Evolutionary conservation across 2,113 vertebrate species (phyloP), one percentile per base, ranked within the genome.

Genomic region (Paralichthys olivaceus): DNA sequence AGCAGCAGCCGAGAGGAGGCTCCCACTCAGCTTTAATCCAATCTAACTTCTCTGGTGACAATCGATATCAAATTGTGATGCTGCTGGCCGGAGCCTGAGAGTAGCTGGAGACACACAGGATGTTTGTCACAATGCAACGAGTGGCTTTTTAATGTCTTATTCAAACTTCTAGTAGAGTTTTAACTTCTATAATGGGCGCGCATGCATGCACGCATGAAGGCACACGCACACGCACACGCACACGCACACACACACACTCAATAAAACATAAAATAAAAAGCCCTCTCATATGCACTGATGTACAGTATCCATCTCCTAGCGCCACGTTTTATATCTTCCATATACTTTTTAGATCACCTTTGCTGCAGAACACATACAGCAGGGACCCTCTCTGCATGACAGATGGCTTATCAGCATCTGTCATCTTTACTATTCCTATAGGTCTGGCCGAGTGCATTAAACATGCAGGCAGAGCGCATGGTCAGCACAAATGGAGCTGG

Each of bases 401-500:
- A 82, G 88, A 87, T 89, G 57, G 80, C n/a, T 66, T 76, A 82
- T 66, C 45, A 61, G 75, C 54, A 69, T 37, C 71, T 89, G 65
- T 77, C 79, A 56, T 77, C 90, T 85, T 87, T 89, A 87, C 70
- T 78, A 25, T 84, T 88, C 77, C 81, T 63, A 47, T 17, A 58
- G 82, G 60, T 68, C 47, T 72, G 53, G 15, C 32, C 23, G 20
- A 56, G 69, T 13, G 25, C 70, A 86, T 87, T 81, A 85, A 47
- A 68, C 69, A 78, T 84, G 80, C 72, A 56, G 75, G 7, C 62
- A 55, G 28, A 84, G 75, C 74, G 58, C 72, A 62, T 74, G 15
- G 88, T 81, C 84, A 83, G 66, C 84, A 54, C 47, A 77, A 70
- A 60, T 23, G 75, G 72, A 70, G 20, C 49, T 81, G 75, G 85